Evolutionary conservation across 2,888 invertebrate species (phyloP).

Genomic region (Petrolisthes cinctipes): DNA sequence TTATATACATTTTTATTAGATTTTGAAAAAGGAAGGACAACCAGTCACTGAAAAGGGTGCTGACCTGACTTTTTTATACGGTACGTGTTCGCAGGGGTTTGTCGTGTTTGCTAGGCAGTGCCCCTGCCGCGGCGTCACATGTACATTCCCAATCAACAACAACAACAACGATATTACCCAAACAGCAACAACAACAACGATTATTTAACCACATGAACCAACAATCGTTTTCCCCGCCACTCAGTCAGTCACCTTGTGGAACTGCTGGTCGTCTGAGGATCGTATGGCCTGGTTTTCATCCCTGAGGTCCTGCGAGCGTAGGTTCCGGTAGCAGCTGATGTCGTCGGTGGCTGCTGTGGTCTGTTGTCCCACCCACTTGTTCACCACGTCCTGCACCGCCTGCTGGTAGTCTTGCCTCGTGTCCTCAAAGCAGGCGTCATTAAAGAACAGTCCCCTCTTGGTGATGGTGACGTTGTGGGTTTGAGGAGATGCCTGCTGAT

Average conservation of each 20-base stretch:
- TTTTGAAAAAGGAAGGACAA: too few relatives aligned
- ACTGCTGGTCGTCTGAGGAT: slow-evolving; percentile 50
- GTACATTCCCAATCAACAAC: too few relatives aligned
- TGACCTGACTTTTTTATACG: too few relatives aligned
- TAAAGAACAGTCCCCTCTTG: slow-evolving; percentile 57
- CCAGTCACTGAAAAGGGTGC: too few relatives aligned
- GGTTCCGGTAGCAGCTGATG: slow-evolving; percentile 49
- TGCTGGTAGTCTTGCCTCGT: slow-evolving; percentile 52
- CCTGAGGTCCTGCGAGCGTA: slow-evolving; percentile 41
- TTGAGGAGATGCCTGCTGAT: neutral
- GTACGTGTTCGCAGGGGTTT: too few relatives aligned
- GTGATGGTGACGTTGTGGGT: slow-evolving; percentile 38
- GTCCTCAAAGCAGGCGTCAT: slow-evolving; percentile 57
- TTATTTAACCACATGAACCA: neutral
- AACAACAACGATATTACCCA: neutral
- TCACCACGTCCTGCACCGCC: slow-evolving; percentile 54
- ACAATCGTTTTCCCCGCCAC: neutral
- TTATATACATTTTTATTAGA: too few relatives aligned
- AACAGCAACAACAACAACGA: too few relatives aligned
- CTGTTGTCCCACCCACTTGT: slow-evolving; percentile 33
- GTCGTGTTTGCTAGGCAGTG: too few relatives aligned
- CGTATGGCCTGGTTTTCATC: slow-evolving; percentile 54
- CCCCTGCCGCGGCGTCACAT: too few relatives aligned
- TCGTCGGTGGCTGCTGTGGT: slow-evolving; percentile 29
- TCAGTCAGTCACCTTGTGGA: slow-evolving; percentile 50